Evolutionary conservation across 2,888 invertebrate species (phyloP).

Genomic region (Melolontha melolontha): DNA sequence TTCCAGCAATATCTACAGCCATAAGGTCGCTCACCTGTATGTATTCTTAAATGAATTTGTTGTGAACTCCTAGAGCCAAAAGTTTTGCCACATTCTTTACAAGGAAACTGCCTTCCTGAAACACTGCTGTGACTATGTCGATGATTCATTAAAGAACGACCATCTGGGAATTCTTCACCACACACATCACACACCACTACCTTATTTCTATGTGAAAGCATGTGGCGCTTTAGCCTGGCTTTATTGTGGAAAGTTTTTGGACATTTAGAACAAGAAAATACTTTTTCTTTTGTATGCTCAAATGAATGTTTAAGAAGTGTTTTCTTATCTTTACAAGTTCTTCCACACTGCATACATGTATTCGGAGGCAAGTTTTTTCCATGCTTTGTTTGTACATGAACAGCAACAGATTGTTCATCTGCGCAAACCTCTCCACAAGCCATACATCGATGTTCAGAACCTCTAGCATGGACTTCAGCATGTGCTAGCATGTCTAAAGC

Average conservation of each 20-base stretch:
- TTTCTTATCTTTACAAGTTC: constrained; percentile 76
- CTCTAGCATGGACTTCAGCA: constrained; percentile 81
- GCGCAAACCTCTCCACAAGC: constrained; percentile 74
- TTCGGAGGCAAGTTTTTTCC: constrained; percentile 73
- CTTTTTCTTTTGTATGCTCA: constrained; percentile 72
- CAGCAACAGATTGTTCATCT: constrained; percentile 74
- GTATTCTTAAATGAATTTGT: constrained; percentile 88
- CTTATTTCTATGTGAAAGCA: constrained; percentile 78
- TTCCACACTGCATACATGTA: constrained; percentile 76
- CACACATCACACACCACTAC: constrained; percentile 78
- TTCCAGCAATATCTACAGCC: constrained; percentile 90
- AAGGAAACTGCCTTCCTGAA: constrained; percentile 77
- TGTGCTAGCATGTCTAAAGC: constrained; percentile 82
- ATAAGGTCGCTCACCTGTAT: constrained; percentile 87
- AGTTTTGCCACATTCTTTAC: constrained; percentile 86
- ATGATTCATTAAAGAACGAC: constrained; percentile 77
- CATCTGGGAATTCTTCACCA: constrained; percentile 78
- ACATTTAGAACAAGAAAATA: constrained; percentile 74
- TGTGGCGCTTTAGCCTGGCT: constrained; percentile 74
- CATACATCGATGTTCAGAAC: constrained; percentile 71
- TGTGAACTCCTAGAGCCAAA: constrained; percentile 88
- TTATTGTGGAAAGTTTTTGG: constrained; percentile 79
- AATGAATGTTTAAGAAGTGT: constrained; percentile 77
- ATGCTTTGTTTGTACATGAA: constrained; percentile 73
- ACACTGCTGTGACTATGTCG: constrained; percentile 71